These are phyloP conservation scores for Serripes groenlandicus DNA, from an alignment of 2,888 invertebrate species.

Conservation along the genomic window DNA sequence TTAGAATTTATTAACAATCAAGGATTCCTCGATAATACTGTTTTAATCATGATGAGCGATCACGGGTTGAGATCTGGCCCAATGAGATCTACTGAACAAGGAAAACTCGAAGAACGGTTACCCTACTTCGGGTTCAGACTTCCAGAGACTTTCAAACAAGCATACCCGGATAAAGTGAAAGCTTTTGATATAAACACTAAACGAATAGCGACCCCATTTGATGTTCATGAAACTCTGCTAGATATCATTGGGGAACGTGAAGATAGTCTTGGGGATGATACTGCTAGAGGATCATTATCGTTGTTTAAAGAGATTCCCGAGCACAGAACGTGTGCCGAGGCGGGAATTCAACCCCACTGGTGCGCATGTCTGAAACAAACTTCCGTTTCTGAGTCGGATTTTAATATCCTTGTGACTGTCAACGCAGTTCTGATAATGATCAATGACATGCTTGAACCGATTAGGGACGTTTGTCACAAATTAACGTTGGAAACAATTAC, in stretches of 20 bases:
- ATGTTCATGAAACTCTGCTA: slow-evolving; percentile 93
- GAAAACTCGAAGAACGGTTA: slow-evolving; percentile 95
- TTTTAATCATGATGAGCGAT: slow-evolving; percentile 96
- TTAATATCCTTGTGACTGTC: slow-evolving; percentile 88
- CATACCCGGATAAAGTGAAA: slow-evolving; percentile 89
- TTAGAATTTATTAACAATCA: slow-evolving; percentile 89
- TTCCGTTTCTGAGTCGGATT: slow-evolving; percentile 88
- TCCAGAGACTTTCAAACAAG: slow-evolving; percentile 90
- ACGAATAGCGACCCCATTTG: slow-evolving; percentile 94
- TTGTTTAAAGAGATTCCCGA: slow-evolving; percentile 87
- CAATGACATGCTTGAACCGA: slow-evolving; percentile 89
- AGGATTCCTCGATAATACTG: slow-evolving; percentile 91
- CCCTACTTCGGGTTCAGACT: slow-evolving; percentile 94
- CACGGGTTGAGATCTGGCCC: slow-evolving; percentile 94
- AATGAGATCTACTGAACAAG: slow-evolving; percentile 94
- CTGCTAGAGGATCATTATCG: slow-evolving; percentile 84
- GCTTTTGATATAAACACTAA: slow-evolving; percentile 90
- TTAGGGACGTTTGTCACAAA: slow-evolving; percentile 83
- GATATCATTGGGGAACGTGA: slow-evolving; percentile 87
- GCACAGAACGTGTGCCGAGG: slow-evolving; percentile 93
- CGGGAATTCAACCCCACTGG: slow-evolving; percentile 98
- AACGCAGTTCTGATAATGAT: slow-evolving; percentile 82
- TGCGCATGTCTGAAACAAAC: slow-evolving; percentile 97
- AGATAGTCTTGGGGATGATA: slow-evolving; percentile 44
- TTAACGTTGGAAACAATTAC: slow-evolving; percentile 89